Evolutionary conservation across 2,113 vertebrate genomes (phyloP), one percentile per base, ranked within the genome.

Genomic region (Caloenas nicobarica): DNA sequence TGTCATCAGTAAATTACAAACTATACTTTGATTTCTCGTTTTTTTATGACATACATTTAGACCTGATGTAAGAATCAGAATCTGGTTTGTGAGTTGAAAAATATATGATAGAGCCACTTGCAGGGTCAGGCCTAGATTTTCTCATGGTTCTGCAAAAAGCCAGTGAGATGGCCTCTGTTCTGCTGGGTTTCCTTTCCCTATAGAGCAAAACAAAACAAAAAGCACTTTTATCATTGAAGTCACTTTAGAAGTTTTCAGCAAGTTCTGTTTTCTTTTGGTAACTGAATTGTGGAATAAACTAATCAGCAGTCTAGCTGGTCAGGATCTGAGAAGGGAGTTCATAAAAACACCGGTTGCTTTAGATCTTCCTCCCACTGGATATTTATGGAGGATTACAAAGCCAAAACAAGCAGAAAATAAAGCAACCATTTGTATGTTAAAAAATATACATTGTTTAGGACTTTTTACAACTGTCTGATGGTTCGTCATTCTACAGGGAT

Each of bases 351-450:
- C 17, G 40, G 44, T 94, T 94, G 69, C 85, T 94, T 92, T 91
- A 92, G 40, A 84, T 70, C 58, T 79, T 85, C 36, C 60, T 38
- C 61, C 76, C 73, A 34, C 11, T 91, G 70, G 81, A 34, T 86
- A 53, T 93, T 84, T 92, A 34, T 68, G 72, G 76, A 93, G 86
- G 40, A 60, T 91, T 88, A 36, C 36, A 40, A 81, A 93, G 91
- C 84, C 86, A 91, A 96, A 97, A 73, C 34, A 92, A 95, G 28
- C 69, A 94, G 57, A 91, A 95, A 94, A 89, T 66, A 92, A 93
- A 91, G 81, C 84, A 93, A 81, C 70, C 40, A 7, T 81, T 29
- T 31, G 14, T 46, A 17, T 26, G 8, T 74, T 71, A 53, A 22
- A 78, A 88, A 74, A 81, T 79, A 78, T 15, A 51, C 25, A 28